Percentiles rank a stretch among this genome's conserved stretches.
phyloP scores from a whole-genome alignment of 1,140 invertebrate species.

The Lepidostoma basale region DNA sequence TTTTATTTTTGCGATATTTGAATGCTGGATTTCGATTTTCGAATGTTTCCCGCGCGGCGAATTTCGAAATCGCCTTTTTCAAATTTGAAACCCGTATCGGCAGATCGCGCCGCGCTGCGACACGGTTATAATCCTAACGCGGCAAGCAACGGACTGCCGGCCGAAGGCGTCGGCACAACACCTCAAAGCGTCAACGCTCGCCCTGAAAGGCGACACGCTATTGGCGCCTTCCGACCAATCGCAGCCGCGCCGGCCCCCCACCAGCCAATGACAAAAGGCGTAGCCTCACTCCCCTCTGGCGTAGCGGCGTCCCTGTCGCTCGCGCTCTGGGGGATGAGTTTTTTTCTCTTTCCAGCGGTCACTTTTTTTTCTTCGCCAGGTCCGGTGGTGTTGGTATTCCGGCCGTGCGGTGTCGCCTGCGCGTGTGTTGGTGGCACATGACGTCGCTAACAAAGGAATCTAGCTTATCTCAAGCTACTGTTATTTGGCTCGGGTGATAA shows the following conservation, averaged over 20 bases:
- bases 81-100: constrained; percentile 17
- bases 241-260: constrained; percentile 47
- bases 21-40: too few relatives aligned
- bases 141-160: constrained; percentile 50
- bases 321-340: not conserved
- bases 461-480: not conserved
- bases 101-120: constrained; percentile 48
- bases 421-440: not conserved
- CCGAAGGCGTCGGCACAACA: constrained; percentile 45
- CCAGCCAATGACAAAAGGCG: constrained; percentile 21
- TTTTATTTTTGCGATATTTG: too few relatives aligned
- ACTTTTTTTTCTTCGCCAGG: not conserved
- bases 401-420: not conserved
- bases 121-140: constrained; percentile 51
- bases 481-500: not conserved
- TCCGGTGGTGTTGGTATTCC: not conserved
- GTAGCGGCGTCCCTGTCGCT: not conserved
- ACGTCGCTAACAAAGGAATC: not conserved
- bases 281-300: constrained; percentile 2
- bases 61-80: not conserved
- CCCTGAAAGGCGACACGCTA: constrained; percentile 61
- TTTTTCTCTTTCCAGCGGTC: not conserved
- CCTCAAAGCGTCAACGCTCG: constrained; percentile 50
- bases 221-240: constrained; percentile 49
- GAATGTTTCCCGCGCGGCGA: constrained; percentile 52